Percentiles rank a stretch among this genome's conserved stretches.
Evolutionary conservation across 2,888 invertebrate species (phyloP).

Genomic region (Cerastoderma edule): DNA sequence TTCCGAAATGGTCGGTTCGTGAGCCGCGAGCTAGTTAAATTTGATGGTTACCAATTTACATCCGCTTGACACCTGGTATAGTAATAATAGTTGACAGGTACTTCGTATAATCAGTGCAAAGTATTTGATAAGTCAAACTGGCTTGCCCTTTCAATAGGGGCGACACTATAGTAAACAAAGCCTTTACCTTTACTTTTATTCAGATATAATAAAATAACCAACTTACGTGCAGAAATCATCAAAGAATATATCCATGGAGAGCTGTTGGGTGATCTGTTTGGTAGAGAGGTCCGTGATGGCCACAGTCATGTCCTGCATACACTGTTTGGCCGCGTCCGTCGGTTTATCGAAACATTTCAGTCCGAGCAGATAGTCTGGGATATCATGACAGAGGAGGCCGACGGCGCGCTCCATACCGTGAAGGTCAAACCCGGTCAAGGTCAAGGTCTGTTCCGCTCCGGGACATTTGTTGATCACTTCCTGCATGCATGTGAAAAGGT

Average conservation of each 20-base stretch:
- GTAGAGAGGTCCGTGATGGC: slow-evolving; percentile 65
- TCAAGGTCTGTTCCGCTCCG: slow-evolving; percentile 67
- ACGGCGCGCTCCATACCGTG: slow-evolving; percentile 68
- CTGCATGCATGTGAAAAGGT: slow-evolving; percentile 67
- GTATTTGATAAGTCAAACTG: too few relatives aligned
- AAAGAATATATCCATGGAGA: slow-evolving; percentile 65
- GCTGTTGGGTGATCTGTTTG: slow-evolving; percentile 65
- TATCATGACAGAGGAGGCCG: slow-evolving; percentile 64
- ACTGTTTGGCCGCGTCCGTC: slow-evolving; percentile 47
- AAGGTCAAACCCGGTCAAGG: slow-evolving; percentile 67
- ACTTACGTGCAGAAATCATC: slow-evolving; percentile 67
- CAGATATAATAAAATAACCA: too few relatives aligned
- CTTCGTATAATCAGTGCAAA: too few relatives aligned
- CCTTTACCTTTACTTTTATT: too few relatives aligned
- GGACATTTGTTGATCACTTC: slow-evolving; percentile 66
- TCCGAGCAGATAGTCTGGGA: slow-evolving; percentile 63
- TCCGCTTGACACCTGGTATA: too few relatives aligned
- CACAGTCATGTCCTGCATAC: slow-evolving; percentile 65
- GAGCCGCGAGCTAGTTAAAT: too few relatives aligned
- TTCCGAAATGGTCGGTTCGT: too few relatives aligned
- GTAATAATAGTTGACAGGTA: too few relatives aligned
- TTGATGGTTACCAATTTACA: too few relatives aligned
- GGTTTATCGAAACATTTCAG: slow-evolving; percentile 64
- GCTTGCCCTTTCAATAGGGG: too few relatives aligned
- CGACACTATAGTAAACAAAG: too few relatives aligned